Conservation (phyloP, 2,797 vertebrate genomes). For the Otus scops region DNA sequence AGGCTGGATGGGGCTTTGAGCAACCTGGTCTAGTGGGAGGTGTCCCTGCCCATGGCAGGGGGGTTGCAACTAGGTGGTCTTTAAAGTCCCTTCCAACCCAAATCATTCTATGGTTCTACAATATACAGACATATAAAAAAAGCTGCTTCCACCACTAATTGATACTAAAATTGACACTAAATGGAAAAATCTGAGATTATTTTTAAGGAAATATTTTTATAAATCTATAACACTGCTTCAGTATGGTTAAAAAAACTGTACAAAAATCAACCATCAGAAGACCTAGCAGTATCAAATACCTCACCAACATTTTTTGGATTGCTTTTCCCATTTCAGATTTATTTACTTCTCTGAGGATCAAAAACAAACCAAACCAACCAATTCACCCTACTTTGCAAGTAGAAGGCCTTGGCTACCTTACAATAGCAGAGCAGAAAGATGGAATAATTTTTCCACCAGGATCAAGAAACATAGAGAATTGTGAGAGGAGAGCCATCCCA, state of each 20-base stretch:
- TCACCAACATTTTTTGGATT: not conserved
- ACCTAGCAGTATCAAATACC: not conserved
- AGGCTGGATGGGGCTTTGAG: too few relatives aligned
- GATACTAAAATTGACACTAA: not conserved
- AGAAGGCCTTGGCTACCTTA: not conserved
- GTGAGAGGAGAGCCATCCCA: not conserved
- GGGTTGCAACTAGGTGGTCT: too few relatives aligned
- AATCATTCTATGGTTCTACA: too few relatives aligned
- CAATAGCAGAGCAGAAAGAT: not conserved
- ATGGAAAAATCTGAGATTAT: not conserved
- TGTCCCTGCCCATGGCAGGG: too few relatives aligned
- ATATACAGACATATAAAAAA: not conserved
- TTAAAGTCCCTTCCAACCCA: too few relatives aligned
- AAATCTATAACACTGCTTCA: not conserved
- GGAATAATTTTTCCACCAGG: not conserved
- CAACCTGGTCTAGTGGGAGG: too few relatives aligned
- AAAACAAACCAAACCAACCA: not conserved
- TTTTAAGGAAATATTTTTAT: not conserved
- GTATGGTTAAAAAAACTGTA: not conserved
- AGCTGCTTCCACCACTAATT: not conserved
- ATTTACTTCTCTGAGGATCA: not conserved
- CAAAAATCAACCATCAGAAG: not conserved
- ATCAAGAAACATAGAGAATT: not conserved
- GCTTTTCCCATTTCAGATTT: not conserved
- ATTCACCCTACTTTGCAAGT: not conserved